A percentile compares a stretch with the other conserved stretches of the same genome.
phyloP scores from a whole-genome alignment of 2,888 invertebrate genomes.

The Meliscaeva auricollis region DNA sequence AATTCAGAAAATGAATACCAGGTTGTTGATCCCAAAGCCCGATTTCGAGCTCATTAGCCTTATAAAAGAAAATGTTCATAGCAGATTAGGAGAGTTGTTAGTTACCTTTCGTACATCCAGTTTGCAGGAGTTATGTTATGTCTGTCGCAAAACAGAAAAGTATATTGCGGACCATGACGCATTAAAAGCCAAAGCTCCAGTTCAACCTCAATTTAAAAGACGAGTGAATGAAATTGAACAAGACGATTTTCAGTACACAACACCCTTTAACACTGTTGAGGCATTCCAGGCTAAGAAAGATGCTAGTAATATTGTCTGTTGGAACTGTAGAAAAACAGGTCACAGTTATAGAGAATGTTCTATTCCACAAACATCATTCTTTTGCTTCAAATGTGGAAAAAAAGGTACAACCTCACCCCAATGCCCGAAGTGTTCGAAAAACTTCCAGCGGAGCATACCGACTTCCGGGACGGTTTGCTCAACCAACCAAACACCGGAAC shows the following conservation, averaged over 20 bases:
- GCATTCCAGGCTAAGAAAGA: not conserved
- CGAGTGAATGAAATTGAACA: conserved; percentile 12
- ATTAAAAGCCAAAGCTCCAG: not conserved
- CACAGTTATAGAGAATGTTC: not conserved
- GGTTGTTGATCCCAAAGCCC: not conserved
- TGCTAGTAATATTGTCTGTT: not conserved
- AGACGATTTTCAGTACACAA: not conserved
- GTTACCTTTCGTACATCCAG: not conserved
- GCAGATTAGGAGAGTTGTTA: conserved; percentile 2
- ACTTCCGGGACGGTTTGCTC: conserved; percentile 5
- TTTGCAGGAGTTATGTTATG: conserved; percentile 7
- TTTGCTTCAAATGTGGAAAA: conserved; percentile 19
- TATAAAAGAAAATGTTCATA: conserved; percentile 21
- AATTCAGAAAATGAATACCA: conserved; percentile 7
- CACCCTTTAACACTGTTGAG: not conserved
- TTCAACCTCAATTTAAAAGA: conserved; percentile 7
- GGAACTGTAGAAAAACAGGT: not conserved
- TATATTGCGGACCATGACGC: not conserved
- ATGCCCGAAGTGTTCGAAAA: not conserved
- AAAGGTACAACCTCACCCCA: not conserved
- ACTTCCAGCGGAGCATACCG: conserved; percentile 9
- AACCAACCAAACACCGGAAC: not conserved
- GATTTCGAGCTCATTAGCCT: conserved; percentile 9
- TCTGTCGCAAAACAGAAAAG: conserved; percentile 4
- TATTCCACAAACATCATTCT: not conserved